Evolutionary conservation across 2,797 vertebrate genomes (phyloP).

Genomic region (Erithacus rubecula): DNA sequence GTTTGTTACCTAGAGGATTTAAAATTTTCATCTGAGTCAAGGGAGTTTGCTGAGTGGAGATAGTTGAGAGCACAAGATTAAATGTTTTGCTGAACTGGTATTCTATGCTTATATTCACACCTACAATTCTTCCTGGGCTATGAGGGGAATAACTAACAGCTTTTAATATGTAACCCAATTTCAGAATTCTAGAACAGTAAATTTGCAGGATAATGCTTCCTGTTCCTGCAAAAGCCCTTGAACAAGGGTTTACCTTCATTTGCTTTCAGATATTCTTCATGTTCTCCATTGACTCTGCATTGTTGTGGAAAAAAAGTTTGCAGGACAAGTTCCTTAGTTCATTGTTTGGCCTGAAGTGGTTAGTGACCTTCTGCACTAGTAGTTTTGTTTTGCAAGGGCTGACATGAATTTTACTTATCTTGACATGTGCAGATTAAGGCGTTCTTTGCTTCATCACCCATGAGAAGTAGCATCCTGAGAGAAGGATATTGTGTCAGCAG

Average conservation of each 20-base stretch:
- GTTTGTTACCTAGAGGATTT: background rate
- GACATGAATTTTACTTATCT: constrained; percentile 27
- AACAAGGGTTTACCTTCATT: background rate
- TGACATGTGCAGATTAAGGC: constrained; percentile 45
- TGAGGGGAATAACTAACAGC: background rate
- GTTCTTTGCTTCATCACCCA: constrained; percentile 48
- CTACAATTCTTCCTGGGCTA: background rate
- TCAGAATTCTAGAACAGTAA: background rate
- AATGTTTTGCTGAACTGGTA: background rate
- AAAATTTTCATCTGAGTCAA: background rate
- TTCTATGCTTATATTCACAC: rapidly evolving
- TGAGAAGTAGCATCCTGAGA: constrained; percentile 22
- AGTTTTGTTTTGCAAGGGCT: background rate
- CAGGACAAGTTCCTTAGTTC: background rate
- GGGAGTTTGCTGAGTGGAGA: background rate
- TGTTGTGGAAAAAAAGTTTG: background rate
- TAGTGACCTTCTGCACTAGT: background rate
- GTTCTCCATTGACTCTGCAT: background rate
- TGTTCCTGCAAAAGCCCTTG: background rate
- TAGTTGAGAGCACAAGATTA: background rate
- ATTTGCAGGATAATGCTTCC: background rate
- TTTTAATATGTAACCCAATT: background rate
- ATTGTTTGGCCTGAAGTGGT: background rate
- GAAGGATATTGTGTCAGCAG: constrained; percentile 25
- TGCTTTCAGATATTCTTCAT: background rate